A percentile compares a stretch with the other conserved stretches of the same genome.
These are phyloP conservation scores for Achatina immaculata DNA, from an alignment of 1,140 invertebrate genomes.

Conservation along the genomic window DNA sequence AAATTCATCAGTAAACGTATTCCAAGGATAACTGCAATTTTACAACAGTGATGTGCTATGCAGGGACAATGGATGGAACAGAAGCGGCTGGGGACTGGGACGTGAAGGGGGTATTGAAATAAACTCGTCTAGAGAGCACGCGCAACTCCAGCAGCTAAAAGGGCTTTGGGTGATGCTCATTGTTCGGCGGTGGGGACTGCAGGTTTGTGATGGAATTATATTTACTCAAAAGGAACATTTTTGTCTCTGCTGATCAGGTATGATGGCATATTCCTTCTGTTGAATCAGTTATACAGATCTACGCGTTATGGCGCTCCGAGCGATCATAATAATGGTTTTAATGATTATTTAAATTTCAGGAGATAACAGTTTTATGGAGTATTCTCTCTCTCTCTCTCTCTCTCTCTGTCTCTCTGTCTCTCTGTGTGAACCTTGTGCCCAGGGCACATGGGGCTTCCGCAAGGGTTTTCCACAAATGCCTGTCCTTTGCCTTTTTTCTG, in stretches of 20 bases:
- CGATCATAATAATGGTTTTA: no score
- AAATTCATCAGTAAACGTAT: no score
- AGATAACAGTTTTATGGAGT: no score
- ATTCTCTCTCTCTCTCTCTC: no score
- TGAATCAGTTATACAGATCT: not conserved
- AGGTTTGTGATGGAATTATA: not conserved
- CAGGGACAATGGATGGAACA: not conserved
- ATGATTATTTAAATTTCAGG: no score
- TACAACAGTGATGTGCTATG: not conserved
- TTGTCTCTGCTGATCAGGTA: not conserved
- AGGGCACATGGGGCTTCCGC: no score
- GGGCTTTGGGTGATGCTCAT: not conserved
- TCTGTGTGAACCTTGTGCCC: no score
- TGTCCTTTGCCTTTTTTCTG: no score
- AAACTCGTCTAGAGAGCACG: conserved; percentile 13
- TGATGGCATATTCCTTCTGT: not conserved
- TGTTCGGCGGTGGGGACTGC: not conserved
- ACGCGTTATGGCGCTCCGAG: not conserved
- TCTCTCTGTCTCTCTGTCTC: no score
- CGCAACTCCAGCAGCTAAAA: not conserved
- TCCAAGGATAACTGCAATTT: no score
- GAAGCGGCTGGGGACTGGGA: not conserved
- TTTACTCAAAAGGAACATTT: not conserved
- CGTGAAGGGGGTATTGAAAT: not conserved
- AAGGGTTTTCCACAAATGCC: no score